phyloP scores from a whole-genome alignment of 2,888 invertebrate genomes.

The Rhagonycha fulva region DNA sequence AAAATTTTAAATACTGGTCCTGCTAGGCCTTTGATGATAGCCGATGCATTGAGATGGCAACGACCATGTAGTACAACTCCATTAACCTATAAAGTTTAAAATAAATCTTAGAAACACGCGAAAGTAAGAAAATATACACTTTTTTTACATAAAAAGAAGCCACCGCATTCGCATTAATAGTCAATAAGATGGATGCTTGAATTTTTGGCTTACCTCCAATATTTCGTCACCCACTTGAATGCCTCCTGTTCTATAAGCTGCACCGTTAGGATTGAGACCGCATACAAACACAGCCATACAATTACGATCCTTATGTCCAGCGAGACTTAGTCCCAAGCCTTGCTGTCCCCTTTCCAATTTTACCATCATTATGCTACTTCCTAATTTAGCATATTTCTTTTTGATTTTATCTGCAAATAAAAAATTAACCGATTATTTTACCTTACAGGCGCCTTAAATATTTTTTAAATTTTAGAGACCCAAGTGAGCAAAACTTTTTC shows the following conservation, averaged over 20 bases:
- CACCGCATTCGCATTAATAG: neutral
- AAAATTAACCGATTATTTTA: neutral
- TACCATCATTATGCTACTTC: slow-evolving; percentile 71
- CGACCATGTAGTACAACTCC: slow-evolving; percentile 91
- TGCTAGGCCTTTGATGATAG: slow-evolving; percentile 89
- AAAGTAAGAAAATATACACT: neutral
- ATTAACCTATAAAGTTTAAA: slow-evolving; percentile 73
- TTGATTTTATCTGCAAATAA: slow-evolving; percentile 83
- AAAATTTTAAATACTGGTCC: slow-evolving; percentile 85
- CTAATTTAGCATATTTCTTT: slow-evolving; percentile 87
- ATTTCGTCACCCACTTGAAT: slow-evolving; percentile 94
- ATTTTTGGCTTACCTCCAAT: slow-evolving; percentile 70
- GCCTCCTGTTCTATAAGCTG: slow-evolving; percentile 72
- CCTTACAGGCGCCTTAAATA: slow-evolving; percentile 33
- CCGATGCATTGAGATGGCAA: slow-evolving; percentile 95
- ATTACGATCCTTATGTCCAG: slow-evolving; percentile 91
- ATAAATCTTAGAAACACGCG: neutral
- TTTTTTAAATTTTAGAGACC: neutral
- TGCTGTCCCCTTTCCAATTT: slow-evolving; percentile 75
- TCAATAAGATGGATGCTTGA: neutral
- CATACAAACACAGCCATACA: slow-evolving; percentile 97
- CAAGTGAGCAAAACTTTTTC: neutral
- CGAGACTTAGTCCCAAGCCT: slow-evolving; percentile 88
- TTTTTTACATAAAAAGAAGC: neutral
- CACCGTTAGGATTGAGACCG: slow-evolving; percentile 89